phyloP scores from a whole-genome alignment of 2,113 vertebrate species.

The Onychostoma macrolepis region DNA sequence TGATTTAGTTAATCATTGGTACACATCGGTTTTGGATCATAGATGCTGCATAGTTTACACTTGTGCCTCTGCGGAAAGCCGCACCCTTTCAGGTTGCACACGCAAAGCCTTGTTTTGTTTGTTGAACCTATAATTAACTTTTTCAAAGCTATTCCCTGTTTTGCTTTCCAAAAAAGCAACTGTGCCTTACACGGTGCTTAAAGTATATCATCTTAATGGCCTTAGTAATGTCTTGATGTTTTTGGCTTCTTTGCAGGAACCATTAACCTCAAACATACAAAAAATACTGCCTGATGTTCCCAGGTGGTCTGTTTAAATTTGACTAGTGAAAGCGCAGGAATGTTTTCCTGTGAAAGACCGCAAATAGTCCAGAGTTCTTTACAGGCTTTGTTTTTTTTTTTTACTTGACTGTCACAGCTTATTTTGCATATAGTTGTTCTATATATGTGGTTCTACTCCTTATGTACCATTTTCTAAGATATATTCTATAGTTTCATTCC shows the following conservation, averaged over 20 bases:
- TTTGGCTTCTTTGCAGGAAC: not conserved
- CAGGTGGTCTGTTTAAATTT: not conserved
- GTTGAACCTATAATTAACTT: not conserved
- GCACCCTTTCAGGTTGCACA: constrained; percentile 45
- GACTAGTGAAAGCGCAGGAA: not conserved
- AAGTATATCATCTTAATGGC: constrained; percentile 39
- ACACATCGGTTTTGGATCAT: constrained; percentile 38
- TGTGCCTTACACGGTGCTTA: constrained; percentile 67
- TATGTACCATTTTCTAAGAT: constrained; percentile 38
- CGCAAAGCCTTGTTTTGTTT: constrained; percentile 24
- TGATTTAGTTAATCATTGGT: constrained; percentile 6
- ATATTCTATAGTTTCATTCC: constrained; percentile 64
- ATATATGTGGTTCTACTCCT: constrained; percentile 33
- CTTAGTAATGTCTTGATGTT: constrained; percentile 38
- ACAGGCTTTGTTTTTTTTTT: constrained; percentile 24
- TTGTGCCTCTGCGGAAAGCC: constrained; percentile 52
- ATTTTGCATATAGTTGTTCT: constrained; percentile 19
- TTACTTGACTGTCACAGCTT: not conserved
- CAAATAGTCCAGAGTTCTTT: not conserved
- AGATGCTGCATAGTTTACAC: constrained; percentile 55
- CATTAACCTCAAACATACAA: not conserved
- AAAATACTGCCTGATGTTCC: not conserved
- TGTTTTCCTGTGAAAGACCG: not conserved
- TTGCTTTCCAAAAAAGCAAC: constrained; percentile 49
- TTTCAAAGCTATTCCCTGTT: not conserved